Conservation (phyloP, 2,888 invertebrate genomes). For the Andrena trimmerana region DNA sequence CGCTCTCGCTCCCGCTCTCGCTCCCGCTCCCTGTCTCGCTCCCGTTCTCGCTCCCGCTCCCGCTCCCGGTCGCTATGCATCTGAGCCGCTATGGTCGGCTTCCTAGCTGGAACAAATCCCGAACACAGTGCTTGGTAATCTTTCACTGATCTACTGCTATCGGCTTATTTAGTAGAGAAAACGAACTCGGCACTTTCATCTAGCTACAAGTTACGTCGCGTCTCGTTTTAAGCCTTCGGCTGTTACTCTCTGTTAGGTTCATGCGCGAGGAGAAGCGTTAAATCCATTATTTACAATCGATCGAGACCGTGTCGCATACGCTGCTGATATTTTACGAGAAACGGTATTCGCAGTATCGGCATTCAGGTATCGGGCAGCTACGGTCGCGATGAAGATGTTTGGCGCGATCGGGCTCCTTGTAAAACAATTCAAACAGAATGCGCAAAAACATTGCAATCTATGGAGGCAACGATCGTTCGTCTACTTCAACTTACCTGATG, state of each 20-base stretch:
- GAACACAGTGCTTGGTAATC: constrained; percentile 84
- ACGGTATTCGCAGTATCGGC: background rate
- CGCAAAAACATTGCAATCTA: background rate
- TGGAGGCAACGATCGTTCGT: constrained; percentile 22
- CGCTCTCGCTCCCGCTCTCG: constrained; percentile 85
- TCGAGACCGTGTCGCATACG: background rate
- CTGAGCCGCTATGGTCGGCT: constrained; percentile 87
- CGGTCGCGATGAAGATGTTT: background rate
- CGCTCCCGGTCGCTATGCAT: constrained; percentile 86
- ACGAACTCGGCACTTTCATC: constrained; percentile 7
- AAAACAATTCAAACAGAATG: background rate
- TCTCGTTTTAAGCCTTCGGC: background rate
- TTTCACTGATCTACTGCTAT: constrained; percentile 75
- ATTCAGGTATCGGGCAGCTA: background rate
- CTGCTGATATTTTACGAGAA: background rate
- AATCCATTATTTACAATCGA: constrained; percentile 11
- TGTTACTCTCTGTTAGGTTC: constrained; percentile 3
- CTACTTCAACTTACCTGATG: constrained; percentile 65
- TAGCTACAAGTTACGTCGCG: constrained; percentile 10
- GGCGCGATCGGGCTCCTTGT: background rate
- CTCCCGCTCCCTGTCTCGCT: constrained; percentile 62
- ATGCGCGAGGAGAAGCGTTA: constrained; percentile 72
- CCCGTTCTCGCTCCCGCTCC: constrained; percentile 83
- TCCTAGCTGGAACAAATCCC: constrained; percentile 88
- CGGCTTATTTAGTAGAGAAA: constrained; percentile 39